These are phyloP conservation scores for Gandaritis pyraliata DNA, from an alignment of 2,888 invertebrate species.

Conservation along the genomic window DNA sequence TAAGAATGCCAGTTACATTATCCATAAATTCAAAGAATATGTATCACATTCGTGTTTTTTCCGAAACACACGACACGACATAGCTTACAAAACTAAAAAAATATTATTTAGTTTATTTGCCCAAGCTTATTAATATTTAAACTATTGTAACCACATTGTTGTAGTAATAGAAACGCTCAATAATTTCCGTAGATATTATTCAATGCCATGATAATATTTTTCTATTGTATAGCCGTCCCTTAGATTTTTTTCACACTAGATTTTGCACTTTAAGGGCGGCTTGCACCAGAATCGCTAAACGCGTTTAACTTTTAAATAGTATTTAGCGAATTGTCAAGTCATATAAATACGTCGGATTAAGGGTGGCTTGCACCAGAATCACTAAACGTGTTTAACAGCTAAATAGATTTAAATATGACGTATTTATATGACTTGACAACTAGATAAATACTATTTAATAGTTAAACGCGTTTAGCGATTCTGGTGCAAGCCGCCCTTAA, in stretches of 20 bases:
- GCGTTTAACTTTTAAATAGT: too few species aligned
- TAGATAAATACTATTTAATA: too few species aligned
- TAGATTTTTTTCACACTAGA: slow-evolving; percentile 10
- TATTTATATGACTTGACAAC: too few species aligned
- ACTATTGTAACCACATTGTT: slow-evolving; percentile 11
- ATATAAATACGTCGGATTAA: too few species aligned
- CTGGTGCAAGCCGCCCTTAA: too few species aligned
- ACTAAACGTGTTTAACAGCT: too few species aligned
- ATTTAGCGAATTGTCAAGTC: too few species aligned
- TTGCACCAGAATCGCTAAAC: too few species aligned
- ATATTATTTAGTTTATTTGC: background rate
- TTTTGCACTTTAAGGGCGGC: slow-evolving; percentile 2
- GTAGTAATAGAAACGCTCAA: slow-evolving; percentile 21
- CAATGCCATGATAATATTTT: slow-evolving; percentile 19
- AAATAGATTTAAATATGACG: too few species aligned
- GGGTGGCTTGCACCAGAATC: too few species aligned
- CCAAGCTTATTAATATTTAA: slow-evolving; percentile 2
- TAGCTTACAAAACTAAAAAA: background rate
- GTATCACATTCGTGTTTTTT: background rate
- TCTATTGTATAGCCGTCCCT: slow-evolving; percentile 28
- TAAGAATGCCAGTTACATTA: background rate
- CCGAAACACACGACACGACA: background rate
- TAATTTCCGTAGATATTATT: slow-evolving; percentile 12
- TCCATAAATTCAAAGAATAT: background rate
- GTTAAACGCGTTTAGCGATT: too few species aligned